These are phyloP conservation scores for Cistogaster globosa DNA, from an alignment of 2,888 invertebrate species.

Conservation along the genomic window DNA sequence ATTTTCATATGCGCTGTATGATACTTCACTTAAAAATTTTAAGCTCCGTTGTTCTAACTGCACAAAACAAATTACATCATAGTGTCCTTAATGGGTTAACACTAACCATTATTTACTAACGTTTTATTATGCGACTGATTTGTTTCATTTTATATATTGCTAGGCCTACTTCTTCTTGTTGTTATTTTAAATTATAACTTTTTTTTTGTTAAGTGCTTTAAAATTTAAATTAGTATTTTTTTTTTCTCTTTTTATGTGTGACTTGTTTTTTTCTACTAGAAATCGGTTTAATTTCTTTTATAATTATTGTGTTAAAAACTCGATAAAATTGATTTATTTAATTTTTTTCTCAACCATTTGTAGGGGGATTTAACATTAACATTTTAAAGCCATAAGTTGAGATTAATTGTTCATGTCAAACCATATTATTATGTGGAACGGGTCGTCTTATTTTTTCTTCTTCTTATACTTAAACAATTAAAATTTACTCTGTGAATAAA, in stretches of 20 bases:
- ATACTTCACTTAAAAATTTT: no score
- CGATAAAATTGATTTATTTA: conserved; percentile 81
- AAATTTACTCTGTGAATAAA: background rate
- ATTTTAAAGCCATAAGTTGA: conserved; percentile 59
- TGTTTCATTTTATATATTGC: conserved; percentile 39
- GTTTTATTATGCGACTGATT: conserved; percentile 61
- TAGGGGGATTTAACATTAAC: background rate
- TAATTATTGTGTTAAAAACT: conserved; percentile 76
- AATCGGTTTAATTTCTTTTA: conserved; percentile 68
- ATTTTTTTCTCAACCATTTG: conserved; percentile 9
- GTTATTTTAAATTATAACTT: conserved; percentile 74
- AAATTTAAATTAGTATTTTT: conserved; percentile 68
- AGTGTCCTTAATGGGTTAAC: conserved; percentile 18
- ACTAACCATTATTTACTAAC: conserved; percentile 29
- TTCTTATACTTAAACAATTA: background rate
- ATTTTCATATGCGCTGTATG: no score
- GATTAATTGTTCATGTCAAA: conserved; percentile 66
- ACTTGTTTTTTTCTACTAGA: conserved; percentile 46
- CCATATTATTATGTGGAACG: conserved; percentile 59
- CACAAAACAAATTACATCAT: no score
- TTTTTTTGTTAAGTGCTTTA: conserved; percentile 55
- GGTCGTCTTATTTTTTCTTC: background rate
- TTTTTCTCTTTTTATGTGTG: conserved; percentile 26
- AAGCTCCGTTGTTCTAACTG: no score
- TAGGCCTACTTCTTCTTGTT: conserved; percentile 26